Conservation (phyloP, 1,140 invertebrate species). For the Saccostrea cuccullata region DNA sequence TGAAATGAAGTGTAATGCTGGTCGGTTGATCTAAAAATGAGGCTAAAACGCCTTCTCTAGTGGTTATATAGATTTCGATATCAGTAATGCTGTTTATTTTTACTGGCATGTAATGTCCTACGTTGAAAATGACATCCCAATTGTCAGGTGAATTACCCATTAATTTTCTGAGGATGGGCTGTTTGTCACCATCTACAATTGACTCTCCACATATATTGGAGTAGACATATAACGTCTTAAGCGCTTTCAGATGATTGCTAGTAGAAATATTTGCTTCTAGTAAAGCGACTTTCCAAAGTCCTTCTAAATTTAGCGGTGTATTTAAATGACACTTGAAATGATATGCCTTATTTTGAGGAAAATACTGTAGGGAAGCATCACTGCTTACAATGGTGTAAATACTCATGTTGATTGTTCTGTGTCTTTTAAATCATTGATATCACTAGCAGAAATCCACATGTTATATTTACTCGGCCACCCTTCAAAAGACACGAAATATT, state of each 20-base stretch:
- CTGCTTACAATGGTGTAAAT: conserved; percentile 42
- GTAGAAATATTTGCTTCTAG: conserved; percentile 39
- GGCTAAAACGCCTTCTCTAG: conserved; percentile 41
- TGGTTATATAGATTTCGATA: conserved; percentile 59
- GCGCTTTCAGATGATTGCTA: background rate
- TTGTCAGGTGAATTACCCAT: conserved; percentile 2
- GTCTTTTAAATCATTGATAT: conserved; percentile 42
- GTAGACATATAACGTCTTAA: conserved; percentile 44
- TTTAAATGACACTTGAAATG: conserved; percentile 46
- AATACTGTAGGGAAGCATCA: conserved; percentile 28
- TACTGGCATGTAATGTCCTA: conserved; percentile 52
- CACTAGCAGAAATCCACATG: conserved; percentile 38
- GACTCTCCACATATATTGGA: conserved; percentile 50
- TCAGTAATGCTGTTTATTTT: conserved; percentile 45
- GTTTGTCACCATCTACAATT: conserved; percentile 50
- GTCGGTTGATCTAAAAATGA: conserved; percentile 54
- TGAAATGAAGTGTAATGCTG: conserved; percentile 58
- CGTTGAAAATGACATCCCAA: conserved; percentile 50
- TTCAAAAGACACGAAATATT: conserved; percentile 52
- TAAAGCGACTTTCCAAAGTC: conserved; percentile 51
- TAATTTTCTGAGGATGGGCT: conserved; percentile 41
- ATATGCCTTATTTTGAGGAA: conserved; percentile 45
- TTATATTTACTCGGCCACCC: conserved; percentile 56
- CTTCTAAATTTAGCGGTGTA: conserved; percentile 44
- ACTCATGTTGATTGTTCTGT: conserved; percentile 21